These are phyloP conservation scores for Cynoglossus semilaevis DNA, from an alignment of 2,113 vertebrate species.

Conservation along the genomic window DNA sequence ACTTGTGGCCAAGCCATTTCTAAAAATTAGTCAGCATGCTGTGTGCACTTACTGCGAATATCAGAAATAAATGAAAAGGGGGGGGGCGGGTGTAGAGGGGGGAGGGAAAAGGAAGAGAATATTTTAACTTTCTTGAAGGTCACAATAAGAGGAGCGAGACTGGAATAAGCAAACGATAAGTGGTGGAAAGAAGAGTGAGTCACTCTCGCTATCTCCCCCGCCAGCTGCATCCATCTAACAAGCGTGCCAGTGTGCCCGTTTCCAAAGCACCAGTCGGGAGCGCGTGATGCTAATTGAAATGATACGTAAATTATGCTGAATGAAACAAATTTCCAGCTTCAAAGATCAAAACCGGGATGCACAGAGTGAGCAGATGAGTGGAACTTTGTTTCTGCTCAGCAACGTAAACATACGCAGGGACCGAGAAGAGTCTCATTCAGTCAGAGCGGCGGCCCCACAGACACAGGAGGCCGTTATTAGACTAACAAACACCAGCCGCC, in stretches of 20 bases:
- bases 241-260: slow-evolving; percentile 59
- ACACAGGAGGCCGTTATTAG: slow-evolving; percentile 46
- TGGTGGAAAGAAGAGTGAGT: slow-evolving; percentile 50
- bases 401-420: slow-evolving; percentile 15
- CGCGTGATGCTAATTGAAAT: slow-evolving; percentile 63
- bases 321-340: slow-evolving; percentile 57
- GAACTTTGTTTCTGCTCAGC: slow-evolving; percentile 3
- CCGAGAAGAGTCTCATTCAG: slow-evolving; percentile 39
- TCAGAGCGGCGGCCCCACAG: slow-evolving; percentile 29
- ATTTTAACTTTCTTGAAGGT: slow-evolving; percentile 62
- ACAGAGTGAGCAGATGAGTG: slow-evolving; percentile 23
- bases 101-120: slow-evolving; percentile 15
- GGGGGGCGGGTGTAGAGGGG: neutral
- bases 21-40: slow-evolving; percentile 24
- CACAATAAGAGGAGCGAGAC: slow-evolving; percentile 45
- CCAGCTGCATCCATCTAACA: slow-evolving; percentile 72
- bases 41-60: slow-evolving; percentile 20
- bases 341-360: slow-evolving; percentile 54
- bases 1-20: slow-evolving; percentile 32
- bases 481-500: slow-evolving; percentile 40
- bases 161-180: slow-evolving; percentile 61
- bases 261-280: slow-evolving; percentile 50
- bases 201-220: slow-evolving; percentile 59
- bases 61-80: neutral
- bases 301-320: slow-evolving; percentile 58